These are phyloP conservation scores for Notocelia uddmanniana DNA, from an alignment of 2,888 invertebrate species.

Conservation along the genomic window DNA sequence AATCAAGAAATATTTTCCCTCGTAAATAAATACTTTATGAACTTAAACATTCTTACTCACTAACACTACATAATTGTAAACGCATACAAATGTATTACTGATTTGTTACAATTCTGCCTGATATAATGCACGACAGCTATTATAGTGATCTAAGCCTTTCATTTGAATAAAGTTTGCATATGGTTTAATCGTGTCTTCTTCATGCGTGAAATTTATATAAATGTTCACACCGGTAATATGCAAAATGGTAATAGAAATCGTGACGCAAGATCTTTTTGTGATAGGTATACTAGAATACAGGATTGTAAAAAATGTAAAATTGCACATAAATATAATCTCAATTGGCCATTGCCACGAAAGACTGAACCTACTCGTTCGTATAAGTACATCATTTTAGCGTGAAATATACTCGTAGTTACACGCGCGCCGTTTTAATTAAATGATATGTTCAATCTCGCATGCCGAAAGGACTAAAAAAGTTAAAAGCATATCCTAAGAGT, in stretches of 20 bases:
- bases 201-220: too few species aligned
- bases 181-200: not conserved
- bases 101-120: conserved; percentile 10
- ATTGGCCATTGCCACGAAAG: not conserved
- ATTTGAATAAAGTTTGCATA: not conserved
- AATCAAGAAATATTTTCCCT: conserved; percentile 5
- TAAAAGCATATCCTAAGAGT: not conserved
- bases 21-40: not conserved
- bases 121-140: too few species aligned
- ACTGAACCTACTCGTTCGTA: not conserved
- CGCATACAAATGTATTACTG: not conserved
- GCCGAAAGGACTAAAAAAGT: not conserved
- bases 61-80: not conserved
- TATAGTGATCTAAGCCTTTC: too few species aligned
- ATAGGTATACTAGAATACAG: not conserved
- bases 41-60: not conserved
- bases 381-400: not conserved
- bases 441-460: not conserved
- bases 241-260: not conserved
- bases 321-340: not conserved
- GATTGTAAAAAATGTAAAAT: not conserved
- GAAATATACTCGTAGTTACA: conserved; percentile 7
- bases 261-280: not conserved
- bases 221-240: not conserved
- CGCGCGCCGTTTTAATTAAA: not conserved